phyloP scores from a whole-genome alignment of 2,113 vertebrate genomes.

The Arizona elegans region DNA sequence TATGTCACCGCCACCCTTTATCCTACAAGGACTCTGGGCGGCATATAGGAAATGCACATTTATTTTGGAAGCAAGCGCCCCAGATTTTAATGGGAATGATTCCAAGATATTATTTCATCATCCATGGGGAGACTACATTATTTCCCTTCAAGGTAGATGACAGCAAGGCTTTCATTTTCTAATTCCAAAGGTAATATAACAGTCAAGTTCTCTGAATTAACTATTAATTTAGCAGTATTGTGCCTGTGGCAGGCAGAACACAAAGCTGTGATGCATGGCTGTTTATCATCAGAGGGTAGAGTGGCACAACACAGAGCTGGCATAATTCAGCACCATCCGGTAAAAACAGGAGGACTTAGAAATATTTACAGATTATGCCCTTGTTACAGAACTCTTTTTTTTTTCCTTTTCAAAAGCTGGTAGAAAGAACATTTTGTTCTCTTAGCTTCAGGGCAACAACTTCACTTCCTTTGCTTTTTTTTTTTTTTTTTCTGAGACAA shows the following conservation, averaged over 20 bases:
- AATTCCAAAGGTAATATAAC: neutral
- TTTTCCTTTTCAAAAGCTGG: neutral
- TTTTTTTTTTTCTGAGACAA: neutral
- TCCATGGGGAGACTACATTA: neutral
- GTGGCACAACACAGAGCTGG: neutral
- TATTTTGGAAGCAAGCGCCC: neutral
- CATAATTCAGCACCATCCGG: conserved; percentile 10
- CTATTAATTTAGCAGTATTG: neutral
- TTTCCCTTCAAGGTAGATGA: neutral
- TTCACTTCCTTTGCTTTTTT: neutral
- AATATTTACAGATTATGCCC: neutral
- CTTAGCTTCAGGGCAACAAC: neutral
- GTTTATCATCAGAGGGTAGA: neutral
- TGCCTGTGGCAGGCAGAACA: neutral
- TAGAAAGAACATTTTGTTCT: neutral
- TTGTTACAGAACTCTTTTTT: neutral
- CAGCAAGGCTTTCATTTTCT: neutral
- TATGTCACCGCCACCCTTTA: neutral
- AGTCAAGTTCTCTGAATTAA: neutral
- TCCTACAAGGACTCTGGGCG: neutral
- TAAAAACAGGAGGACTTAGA: neutral
- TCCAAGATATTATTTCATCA: neutral
- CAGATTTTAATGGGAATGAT: neutral
- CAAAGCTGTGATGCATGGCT: neutral
- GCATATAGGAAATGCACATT: neutral